Percentiles rank a stretch among this genome's conserved stretches.
Conservation (phyloP, 1,140 invertebrate genomes). For the Eurosta solidaginis region DNA sequence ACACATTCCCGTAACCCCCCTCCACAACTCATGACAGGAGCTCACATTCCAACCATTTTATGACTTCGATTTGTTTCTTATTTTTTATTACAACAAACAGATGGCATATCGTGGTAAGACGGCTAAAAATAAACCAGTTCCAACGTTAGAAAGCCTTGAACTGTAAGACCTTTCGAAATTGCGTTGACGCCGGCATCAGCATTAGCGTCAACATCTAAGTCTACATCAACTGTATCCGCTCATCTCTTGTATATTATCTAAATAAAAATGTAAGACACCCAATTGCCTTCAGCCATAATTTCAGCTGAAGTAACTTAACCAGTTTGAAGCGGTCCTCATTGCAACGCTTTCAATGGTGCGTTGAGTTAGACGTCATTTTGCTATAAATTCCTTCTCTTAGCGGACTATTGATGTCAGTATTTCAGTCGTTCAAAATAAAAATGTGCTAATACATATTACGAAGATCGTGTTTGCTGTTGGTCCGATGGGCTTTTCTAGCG, state of each 20-base stretch:
- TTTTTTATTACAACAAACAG: not conserved
- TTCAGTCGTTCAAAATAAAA: not conserved
- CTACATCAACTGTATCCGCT: not conserved
- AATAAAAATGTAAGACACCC: not conserved
- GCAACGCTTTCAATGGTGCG: not conserved
- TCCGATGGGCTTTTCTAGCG: not conserved
- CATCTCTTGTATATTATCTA: not conserved
- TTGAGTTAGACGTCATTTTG: not conserved
- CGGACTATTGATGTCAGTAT: not conserved
- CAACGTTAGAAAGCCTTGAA: constrained; percentile 20
- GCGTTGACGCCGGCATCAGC: not conserved
- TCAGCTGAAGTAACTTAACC: not conserved
- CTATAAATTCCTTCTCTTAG: not conserved
- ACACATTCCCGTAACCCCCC: no score
- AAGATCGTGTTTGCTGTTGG: not conserved
- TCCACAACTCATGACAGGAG: no score
- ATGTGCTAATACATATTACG: not conserved
- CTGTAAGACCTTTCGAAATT: constrained; percentile 21
- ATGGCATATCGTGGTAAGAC: not conserved
- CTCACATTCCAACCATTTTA: not conserved
- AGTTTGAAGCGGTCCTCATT: constrained; percentile 4
- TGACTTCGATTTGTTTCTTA: not conserved
- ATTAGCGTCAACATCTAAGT: not conserved
- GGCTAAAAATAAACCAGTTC: constrained; percentile 11
- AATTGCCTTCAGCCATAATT: not conserved